These are phyloP conservation scores for Scomber scombrus DNA, from an alignment of 2,113 vertebrate genomes.

Conservation along the genomic window DNA sequence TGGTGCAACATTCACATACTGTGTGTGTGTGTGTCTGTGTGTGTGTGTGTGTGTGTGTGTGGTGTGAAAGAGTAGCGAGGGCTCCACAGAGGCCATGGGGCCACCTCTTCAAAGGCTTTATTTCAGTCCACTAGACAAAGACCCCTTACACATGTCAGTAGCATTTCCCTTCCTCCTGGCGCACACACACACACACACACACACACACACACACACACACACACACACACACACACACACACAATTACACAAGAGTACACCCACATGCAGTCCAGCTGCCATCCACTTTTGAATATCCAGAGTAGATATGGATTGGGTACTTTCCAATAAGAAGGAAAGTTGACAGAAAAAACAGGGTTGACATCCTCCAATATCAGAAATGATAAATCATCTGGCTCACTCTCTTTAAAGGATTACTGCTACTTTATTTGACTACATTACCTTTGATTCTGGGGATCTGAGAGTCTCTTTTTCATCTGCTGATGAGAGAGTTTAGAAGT, in stretches of 20 bases:
- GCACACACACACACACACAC: neutral
- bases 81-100: constrained; percentile 28
- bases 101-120: constrained; percentile 37
- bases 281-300: constrained; percentile 5
- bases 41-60: neutral
- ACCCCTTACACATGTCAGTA: constrained; percentile 20
- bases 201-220: constrained; percentile 11
- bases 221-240: constrained; percentile 13
- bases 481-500: too few species aligned
- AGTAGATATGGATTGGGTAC: neutral
- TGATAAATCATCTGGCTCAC: too few species aligned
- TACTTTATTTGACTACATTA: too few species aligned
- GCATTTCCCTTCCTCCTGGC: constrained; percentile 6
- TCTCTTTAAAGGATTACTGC: too few species aligned
- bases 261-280: neutral
- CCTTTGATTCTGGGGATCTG: too few species aligned
- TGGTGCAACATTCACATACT: constrained; percentile 28
- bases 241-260: neutral
- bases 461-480: too few species aligned
- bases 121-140: constrained; percentile 42
- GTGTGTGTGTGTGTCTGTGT: constrained; percentile 19
- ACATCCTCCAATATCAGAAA: too few species aligned
- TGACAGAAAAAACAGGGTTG: neutral
- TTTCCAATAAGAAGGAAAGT: neutral
- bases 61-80: neutral